Percentiles rank a stretch among this genome's conserved stretches.
Evolutionary conservation across 2,113 vertebrate species (phyloP).

Genomic region (Salvelinus alpinus): DNA sequence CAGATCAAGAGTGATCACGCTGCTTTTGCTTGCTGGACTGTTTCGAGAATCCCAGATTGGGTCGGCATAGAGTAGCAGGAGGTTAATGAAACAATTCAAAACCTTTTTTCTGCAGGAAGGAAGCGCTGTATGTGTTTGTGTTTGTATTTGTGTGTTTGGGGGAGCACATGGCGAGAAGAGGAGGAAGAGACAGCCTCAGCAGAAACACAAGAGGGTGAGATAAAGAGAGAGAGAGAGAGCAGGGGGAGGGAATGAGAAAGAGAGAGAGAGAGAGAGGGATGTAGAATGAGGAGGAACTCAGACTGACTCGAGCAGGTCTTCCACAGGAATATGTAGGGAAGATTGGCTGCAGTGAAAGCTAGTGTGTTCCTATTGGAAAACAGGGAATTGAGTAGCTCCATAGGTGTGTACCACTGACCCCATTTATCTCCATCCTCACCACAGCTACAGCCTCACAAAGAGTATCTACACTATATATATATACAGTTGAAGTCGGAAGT

Average conservation of each 20-base stretch:
- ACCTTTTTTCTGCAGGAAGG: conserved; percentile 28
- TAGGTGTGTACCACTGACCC: conserved; percentile 19
- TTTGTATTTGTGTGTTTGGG: conserved; percentile 13
- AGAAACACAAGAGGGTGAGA: neutral
- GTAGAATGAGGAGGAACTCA: conserved; percentile 17
- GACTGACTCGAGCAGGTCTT: conserved; percentile 20
- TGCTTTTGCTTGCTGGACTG: conserved; percentile 36
- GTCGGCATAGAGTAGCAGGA: conserved; percentile 43
- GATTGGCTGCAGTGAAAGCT: conserved; percentile 37
- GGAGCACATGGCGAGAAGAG: neutral
- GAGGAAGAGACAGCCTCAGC: neutral
- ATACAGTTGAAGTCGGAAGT: too few relatives aligned
- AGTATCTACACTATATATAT: too few relatives aligned
- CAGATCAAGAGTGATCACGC: conserved; percentile 43
- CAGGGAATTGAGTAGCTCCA: conserved; percentile 27
- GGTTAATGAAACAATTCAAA: conserved; percentile 63
- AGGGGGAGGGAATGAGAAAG: neutral
- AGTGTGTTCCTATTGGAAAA: conserved; percentile 38
- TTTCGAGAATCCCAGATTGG: conserved; percentile 37
- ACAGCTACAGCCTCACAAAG: conserved; percentile 13
- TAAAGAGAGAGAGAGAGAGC: neutral
- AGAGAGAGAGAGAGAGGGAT: conserved; percentile 19
- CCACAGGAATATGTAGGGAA: conserved; percentile 19
- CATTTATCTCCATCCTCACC: conserved; percentile 28
- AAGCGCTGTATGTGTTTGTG: conserved; percentile 1